Evolutionary conservation across 2,797 vertebrate genomes (phyloP).

Genomic region (Poeciliopsis paucimaculata): DNA sequence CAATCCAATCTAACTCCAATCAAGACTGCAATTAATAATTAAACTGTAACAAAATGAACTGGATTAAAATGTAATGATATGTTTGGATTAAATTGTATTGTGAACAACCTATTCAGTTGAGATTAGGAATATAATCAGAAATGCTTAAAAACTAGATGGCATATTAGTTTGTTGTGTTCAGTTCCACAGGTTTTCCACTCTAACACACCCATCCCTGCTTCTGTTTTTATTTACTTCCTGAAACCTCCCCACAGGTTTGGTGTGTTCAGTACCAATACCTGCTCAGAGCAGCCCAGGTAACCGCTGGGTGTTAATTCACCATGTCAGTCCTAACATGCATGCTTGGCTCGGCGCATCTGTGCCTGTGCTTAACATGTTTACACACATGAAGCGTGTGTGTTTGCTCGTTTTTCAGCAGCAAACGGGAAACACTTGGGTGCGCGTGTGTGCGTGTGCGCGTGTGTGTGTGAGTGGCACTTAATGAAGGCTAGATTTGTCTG

Average conservation of each 20-base stretch:
- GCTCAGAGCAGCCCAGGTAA: conserved; percentile 82
- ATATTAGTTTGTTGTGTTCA: background rate
- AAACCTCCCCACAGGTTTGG: conserved; percentile 78
- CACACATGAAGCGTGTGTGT: conserved; percentile 40
- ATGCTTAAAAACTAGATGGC: background rate
- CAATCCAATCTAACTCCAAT: background rate
- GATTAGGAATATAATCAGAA: background rate
- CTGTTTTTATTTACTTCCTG: conserved; percentile 57
- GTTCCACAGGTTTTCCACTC: conserved; percentile 24
- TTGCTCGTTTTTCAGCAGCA: conserved; percentile 23
- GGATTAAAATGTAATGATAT: background rate
- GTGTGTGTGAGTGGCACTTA: conserved; percentile 25
- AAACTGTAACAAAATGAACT: background rate
- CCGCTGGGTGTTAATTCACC: conserved; percentile 63
- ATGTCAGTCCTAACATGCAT: conserved; percentile 59
- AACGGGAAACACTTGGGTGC: background rate
- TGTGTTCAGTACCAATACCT: conserved; percentile 77
- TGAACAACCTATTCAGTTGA: background rate
- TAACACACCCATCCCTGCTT: conserved; percentile 23
- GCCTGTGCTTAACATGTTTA: conserved; percentile 13
- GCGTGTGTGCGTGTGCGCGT: background rate
- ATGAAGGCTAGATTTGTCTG: conserved; percentile 52
- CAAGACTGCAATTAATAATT: background rate
- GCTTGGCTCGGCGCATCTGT: conserved; percentile 34
- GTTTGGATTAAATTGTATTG: background rate